These are phyloP conservation scores for Diadegma fenestrale DNA, from an alignment of 2,888 invertebrate genomes.

Conservation along the genomic window DNA sequence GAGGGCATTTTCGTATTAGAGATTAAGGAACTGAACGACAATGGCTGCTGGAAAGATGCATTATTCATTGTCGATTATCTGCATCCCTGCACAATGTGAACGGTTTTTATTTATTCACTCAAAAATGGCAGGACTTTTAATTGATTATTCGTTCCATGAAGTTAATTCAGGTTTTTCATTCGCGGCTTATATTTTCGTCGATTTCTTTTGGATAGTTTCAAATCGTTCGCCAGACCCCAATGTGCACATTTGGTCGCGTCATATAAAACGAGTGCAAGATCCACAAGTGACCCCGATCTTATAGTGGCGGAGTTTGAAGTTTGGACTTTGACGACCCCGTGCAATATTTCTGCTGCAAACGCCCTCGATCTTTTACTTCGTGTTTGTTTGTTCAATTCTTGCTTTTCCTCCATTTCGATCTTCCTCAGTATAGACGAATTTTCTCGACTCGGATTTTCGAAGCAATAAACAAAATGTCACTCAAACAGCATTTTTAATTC, in stretches of 20 bases:
- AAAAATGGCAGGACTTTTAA: not conserved
- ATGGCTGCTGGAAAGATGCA: too few species aligned
- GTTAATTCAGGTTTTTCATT: not conserved
- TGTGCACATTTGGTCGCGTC: constrained; percentile 26
- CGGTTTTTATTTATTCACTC: not conserved
- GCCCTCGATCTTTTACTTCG: constrained; percentile 18
- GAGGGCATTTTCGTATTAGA: too few species aligned
- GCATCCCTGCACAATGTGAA: not conserved
- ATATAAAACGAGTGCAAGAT: constrained; percentile 30
- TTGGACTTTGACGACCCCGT: constrained; percentile 20
- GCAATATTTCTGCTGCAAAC: constrained; percentile 45
- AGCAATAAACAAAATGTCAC: not conserved
- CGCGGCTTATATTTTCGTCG: constrained; percentile 8
- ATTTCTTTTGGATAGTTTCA: constrained; percentile 22
- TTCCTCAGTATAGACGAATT: not conserved
- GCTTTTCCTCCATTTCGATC: not conserved
- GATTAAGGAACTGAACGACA: too few species aligned
- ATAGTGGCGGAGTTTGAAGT: constrained; percentile 36
- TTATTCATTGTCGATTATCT: too few species aligned
- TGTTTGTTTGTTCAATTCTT: constrained; percentile 5
- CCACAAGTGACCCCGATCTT: constrained; percentile 58
- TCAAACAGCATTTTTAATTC: not conserved
- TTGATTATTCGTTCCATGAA: not conserved
- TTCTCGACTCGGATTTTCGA: not conserved
- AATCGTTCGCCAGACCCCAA: constrained; percentile 37